A percentile compares a stretch with the other conserved stretches of the same genome.
Evolutionary conservation across 2,888 invertebrate species (phyloP).

Genomic region (Callosobruchus maculatus): DNA sequence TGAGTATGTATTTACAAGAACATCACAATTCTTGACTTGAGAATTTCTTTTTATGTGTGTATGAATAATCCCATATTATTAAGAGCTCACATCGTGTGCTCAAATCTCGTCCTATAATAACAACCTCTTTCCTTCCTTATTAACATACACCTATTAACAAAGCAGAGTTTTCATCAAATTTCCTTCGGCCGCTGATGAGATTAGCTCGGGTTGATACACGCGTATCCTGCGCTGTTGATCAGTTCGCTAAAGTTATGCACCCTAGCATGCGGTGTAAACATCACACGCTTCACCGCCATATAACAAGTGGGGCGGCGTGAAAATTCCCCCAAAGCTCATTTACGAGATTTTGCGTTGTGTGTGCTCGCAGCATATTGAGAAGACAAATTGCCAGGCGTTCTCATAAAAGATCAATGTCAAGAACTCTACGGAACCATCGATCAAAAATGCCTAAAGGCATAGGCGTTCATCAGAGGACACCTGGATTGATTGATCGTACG

Average conservation of each 20-base stretch:
- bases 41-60: too few relatives aligned
- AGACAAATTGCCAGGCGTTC: background rate
- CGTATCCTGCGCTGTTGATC: background rate
- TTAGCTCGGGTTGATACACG: too few relatives aligned
- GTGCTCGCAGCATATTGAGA: background rate
- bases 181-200: too few relatives aligned
- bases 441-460: background rate
- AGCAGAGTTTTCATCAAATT: too few relatives aligned
- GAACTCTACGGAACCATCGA: background rate
- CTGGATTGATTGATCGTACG: background rate
- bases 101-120: too few relatives aligned
- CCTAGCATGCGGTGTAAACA: background rate
- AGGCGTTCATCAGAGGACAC: background rate
- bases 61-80: too few relatives aligned
- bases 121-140: too few relatives aligned
- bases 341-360: background rate
- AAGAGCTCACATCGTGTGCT: too few relatives aligned
- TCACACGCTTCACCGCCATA: background rate
- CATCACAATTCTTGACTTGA: too few relatives aligned
- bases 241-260: background rate
- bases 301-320: background rate
- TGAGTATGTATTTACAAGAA: too few relatives aligned
- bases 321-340: background rate
- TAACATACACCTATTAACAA: too few relatives aligned
- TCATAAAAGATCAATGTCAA: background rate